These are phyloP conservation scores for Mallotus villosus DNA, from an alignment of 2,797 vertebrate genomes.

Conservation along the genomic window DNA sequence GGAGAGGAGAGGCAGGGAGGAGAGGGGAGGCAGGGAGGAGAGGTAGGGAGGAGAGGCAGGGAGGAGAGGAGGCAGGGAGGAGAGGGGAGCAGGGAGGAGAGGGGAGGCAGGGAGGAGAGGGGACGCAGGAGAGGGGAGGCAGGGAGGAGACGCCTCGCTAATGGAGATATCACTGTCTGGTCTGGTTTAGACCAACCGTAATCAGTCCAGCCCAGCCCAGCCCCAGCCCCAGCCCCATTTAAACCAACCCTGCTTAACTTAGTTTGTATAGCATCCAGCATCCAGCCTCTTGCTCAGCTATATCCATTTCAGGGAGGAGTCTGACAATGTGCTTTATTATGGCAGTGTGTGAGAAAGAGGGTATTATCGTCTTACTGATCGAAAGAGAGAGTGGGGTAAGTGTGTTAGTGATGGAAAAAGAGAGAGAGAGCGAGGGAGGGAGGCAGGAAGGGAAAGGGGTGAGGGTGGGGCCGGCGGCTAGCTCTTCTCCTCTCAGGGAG, in stretches of 20 bases:
- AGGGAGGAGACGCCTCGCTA: background rate
- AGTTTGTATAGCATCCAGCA: background rate
- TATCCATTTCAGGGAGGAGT: background rate
- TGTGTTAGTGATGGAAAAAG: background rate
- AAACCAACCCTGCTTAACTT: background rate
- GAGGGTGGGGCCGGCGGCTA: background rate
- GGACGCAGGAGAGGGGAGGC: too few species aligned
- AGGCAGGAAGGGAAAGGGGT: background rate
- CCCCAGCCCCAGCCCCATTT: background rate
- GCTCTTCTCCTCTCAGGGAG: background rate
- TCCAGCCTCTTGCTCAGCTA: background rate
- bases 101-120: too few species aligned
- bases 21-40: too few species aligned
- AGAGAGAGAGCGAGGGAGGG: background rate
- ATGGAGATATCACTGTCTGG: background rate
- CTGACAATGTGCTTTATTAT: background rate
- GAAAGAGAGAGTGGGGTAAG: background rate
- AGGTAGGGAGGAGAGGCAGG: too few species aligned
- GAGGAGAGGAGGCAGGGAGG: too few species aligned
- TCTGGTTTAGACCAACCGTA: background rate
- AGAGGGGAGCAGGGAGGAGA: too few species aligned
- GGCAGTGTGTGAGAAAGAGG: background rate
- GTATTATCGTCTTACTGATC: too few species aligned
- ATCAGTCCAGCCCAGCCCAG: background rate
- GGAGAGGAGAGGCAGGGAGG: too few species aligned